These are phyloP conservation scores for Sarcophaga rosellei DNA, from an alignment of 2,888 invertebrate species.

Conservation along the genomic window DNA sequence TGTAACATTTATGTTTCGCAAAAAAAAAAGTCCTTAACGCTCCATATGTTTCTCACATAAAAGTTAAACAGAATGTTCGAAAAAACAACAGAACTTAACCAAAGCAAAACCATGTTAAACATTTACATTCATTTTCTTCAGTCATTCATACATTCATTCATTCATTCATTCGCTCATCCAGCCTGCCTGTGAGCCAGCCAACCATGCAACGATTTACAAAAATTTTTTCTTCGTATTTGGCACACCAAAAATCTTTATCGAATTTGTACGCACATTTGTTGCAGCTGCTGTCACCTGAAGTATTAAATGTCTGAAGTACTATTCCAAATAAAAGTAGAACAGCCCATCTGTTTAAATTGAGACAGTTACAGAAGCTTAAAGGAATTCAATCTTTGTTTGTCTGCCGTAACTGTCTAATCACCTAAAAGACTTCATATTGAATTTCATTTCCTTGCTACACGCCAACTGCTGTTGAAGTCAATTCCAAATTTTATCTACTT, in stretches of 20 bases:
- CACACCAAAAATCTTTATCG: constrained; percentile 45
- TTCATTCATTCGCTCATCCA: constrained; percentile 15
- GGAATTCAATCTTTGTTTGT: neutral
- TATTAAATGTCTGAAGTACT: constrained; percentile 28
- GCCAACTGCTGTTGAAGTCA: neutral
- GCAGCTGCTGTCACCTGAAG: constrained; percentile 62
- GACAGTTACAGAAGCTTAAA: neutral
- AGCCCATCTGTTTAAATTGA: neutral
- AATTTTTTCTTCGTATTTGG: neutral
- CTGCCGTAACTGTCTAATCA: too few species aligned
- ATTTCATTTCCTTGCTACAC: too few species aligned
- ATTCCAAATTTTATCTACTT: neutral
- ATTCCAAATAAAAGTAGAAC: constrained; percentile 5
- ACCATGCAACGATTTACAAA: constrained; percentile 21
- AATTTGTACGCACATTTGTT: constrained; percentile 46
- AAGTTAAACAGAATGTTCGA: neutral
- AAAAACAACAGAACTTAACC: constrained; percentile 14
- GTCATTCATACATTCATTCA: constrained; percentile 5
- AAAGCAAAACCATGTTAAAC: constrained; percentile 22
- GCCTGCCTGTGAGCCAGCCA: constrained; percentile 3
- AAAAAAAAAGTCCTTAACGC: neutral
- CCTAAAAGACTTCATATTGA: too few species aligned
- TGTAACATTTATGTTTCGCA: too few species aligned
- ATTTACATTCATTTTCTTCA: neutral
- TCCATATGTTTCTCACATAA: constrained; percentile 19